Conservation (phyloP, 2,797 vertebrate species). For the Brachyrhaphis roseni region DNA sequence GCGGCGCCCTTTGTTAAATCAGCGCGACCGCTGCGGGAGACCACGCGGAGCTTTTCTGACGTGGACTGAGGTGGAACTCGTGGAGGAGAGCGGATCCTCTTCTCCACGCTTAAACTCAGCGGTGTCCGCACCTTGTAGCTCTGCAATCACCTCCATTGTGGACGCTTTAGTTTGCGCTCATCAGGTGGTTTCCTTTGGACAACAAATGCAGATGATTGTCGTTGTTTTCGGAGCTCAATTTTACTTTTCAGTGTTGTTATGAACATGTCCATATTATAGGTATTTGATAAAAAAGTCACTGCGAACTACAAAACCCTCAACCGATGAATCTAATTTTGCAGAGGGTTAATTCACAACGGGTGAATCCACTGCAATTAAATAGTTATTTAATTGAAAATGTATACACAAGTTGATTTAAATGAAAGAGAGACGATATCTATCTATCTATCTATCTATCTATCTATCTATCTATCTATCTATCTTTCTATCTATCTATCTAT, state of each 20-base stretch:
- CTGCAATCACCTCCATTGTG: not conserved
- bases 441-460: not conserved
- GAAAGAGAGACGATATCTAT: not conserved
- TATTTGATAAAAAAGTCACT: not conserved
- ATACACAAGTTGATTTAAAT: not conserved
- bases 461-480: not conserved
- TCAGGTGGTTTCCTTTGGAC: not conserved
- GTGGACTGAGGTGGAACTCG: constrained; percentile 37
- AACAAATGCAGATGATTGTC: not conserved
- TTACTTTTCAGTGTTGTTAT: not conserved
- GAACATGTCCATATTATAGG: not conserved
- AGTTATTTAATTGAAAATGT: not conserved
- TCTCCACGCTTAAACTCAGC: constrained; percentile 44
- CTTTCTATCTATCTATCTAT: constrained; percentile 2
- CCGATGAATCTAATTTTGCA: not conserved
- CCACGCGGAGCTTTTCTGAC: constrained; percentile 29
- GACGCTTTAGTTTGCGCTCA: not conserved
- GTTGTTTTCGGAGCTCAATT: not conserved
- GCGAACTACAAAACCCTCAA: not conserved
- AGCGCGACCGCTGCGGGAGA: constrained; percentile 49
- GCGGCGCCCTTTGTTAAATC: constrained; percentile 67
- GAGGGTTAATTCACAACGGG: not conserved
- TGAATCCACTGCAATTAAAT: not conserved
- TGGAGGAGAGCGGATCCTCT: constrained; percentile 34
- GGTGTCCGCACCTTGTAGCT: constrained; percentile 16